Evolutionary conservation across 2,113 vertebrate species (phyloP), one percentile per base, ranked within the genome.

Genomic region (Anguilla rostrata): DNA sequence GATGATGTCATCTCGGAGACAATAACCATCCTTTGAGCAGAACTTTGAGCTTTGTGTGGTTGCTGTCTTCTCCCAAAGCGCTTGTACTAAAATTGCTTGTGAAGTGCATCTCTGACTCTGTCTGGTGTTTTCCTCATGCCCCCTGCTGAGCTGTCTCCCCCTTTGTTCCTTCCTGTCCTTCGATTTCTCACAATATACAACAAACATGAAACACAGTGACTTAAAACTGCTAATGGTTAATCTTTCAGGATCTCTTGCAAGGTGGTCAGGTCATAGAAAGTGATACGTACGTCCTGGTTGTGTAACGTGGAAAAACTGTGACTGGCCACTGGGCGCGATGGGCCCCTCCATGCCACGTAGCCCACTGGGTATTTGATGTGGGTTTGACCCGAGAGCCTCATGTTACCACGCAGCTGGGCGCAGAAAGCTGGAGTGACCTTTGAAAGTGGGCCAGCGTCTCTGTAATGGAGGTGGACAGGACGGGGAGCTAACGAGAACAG

Each of bases 401-500:
- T 46, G 57, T 57, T 83, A 39, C 82, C 9, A 18, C 20, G 82
- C 57, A 34, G 29, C 29, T 49, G 3, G 71, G 46, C 78, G 84
- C 4, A n/a, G 29, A 15, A 20, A 39, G 43, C 43, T 53, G 34
- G 82, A 63, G 29, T 14, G 46, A 84, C 49, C 16, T 20, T 84
- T 83, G 57, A 60, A 83, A 83, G 56, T 83, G 82, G 82, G 82
- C 15, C 82, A 39, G 15, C 22, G 56, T 0, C 15, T 84, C 60
- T 41, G 20, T 63, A 15, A 12, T 15, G 26, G 29, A 34, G 71
- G 71, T 22, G 26, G 60, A n/a, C 57, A 53, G 49, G 82, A 83
- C 53, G 18, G 53, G 63, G 39, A 78, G 60, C 60, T 49, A 75
- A 84, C 83, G 46, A 63, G 60, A 78, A 84, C 71, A 75, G 71